Conservation (phyloP, 1,140 invertebrate genomes). For the Helicoverpa armigera region DNA sequence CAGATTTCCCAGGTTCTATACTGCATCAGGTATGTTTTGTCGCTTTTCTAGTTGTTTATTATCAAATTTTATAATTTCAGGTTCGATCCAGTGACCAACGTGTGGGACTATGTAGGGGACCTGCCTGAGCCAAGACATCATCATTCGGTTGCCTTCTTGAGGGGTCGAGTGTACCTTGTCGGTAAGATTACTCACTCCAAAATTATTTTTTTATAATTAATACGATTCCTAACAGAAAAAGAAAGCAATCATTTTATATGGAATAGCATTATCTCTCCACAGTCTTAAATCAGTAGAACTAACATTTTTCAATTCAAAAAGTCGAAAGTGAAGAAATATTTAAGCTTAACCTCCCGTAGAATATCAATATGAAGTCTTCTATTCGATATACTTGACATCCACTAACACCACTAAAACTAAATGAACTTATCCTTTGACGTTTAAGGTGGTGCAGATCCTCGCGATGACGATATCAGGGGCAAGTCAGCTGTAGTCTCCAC, state of each 20-base stretch:
- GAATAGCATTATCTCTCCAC: too few relatives aligned
- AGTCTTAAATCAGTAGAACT: too few relatives aligned
- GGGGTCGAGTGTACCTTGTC: conserved; percentile 87
- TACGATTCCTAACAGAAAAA: too few relatives aligned
- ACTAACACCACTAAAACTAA: too few relatives aligned
- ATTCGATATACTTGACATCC: too few relatives aligned
- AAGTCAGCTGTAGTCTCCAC: conserved; percentile 87
- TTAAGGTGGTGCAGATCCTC: conserved; percentile 88
- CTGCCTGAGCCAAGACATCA: conserved; percentile 88
- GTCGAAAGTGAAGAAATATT: too few relatives aligned
- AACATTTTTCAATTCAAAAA: too few relatives aligned
- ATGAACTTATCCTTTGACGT: neutral
- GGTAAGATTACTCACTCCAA: conserved; percentile 77
- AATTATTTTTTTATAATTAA: too few relatives aligned
- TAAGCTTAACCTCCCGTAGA: too few relatives aligned
- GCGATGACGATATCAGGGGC: conserved; percentile 85
- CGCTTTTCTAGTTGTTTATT: neutral
- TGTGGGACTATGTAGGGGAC: conserved; percentile 88
- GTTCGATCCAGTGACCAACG: conserved; percentile 86
- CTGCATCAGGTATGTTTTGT: neutral
- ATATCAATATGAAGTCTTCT: too few relatives aligned
- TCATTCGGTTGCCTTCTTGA: conserved; percentile 87
- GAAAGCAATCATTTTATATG: too few relatives aligned
- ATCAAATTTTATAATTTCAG: conserved; percentile 57
- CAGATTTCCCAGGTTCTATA: too few relatives aligned